A percentile compares a stretch with the other conserved stretches of the same genome.
phyloP scores from a whole-genome alignment of 2,797 vertebrate genomes.

The Etheostoma perlongum region DNA sequence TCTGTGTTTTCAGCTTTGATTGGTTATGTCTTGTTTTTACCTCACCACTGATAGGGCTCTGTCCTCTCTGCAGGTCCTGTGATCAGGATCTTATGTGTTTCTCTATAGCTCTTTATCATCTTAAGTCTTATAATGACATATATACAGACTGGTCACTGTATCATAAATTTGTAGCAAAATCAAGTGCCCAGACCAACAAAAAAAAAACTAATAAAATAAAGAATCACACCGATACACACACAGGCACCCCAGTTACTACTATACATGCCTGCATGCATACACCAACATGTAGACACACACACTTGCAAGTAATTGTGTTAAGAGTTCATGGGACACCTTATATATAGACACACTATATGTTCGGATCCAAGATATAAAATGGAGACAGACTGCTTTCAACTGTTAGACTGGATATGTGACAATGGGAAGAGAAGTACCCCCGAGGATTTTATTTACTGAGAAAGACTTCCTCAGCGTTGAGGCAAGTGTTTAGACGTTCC shows the following conservation, averaged over 20 bases:
- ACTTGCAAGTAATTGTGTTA: slow-evolving; percentile 67
- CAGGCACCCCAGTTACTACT: slow-evolving; percentile 62
- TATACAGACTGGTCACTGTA: slow-evolving; percentile 89
- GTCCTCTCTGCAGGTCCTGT: slow-evolving; percentile 68
- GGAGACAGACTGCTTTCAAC: slow-evolving; percentile 68
- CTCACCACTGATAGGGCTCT: slow-evolving; percentile 73
- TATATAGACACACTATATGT: slow-evolving; percentile 68
- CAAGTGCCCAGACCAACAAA: slow-evolving; percentile 87
- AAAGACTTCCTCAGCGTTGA: slow-evolving; percentile 62
- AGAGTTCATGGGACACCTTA: slow-evolving; percentile 78
- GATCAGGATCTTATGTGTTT: slow-evolving; percentile 66
- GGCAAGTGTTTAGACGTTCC: slow-evolving; percentile 66
- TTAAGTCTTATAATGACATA: slow-evolving; percentile 77
- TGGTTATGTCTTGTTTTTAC: slow-evolving; percentile 73
- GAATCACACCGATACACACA: slow-evolving; percentile 51
- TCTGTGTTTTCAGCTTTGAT: slow-evolving; percentile 49
- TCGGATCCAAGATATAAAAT: slow-evolving; percentile 67
- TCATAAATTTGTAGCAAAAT: slow-evolving; percentile 87
- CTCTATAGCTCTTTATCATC: slow-evolving; percentile 79
- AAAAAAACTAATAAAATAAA: slow-evolving; percentile 47
- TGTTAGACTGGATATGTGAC: slow-evolving; percentile 56
- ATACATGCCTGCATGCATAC: slow-evolving; percentile 72
- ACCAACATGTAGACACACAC: slow-evolving; percentile 68
- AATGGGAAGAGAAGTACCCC: slow-evolving; percentile 54
- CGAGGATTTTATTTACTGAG: slow-evolving; percentile 65